Evolutionary conservation across 1,140 invertebrate genomes (phyloP).

Genomic region (Eriocheir sinensis): DNA sequence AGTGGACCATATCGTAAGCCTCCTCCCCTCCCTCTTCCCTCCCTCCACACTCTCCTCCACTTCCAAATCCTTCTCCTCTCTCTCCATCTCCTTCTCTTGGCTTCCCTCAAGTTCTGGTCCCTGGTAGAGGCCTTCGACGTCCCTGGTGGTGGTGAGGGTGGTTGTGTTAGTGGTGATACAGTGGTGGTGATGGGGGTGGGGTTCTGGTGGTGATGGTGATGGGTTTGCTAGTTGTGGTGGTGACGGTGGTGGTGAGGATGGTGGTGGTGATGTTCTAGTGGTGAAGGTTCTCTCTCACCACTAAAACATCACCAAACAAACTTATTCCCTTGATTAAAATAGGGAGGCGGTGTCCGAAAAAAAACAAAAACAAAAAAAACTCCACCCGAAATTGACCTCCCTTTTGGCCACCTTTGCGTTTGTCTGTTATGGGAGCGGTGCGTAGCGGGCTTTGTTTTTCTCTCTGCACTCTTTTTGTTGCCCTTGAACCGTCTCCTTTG

Average conservation of each 20-base stretch:
- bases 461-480: too few relatives aligned
- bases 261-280: background rate
- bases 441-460: too few relatives aligned
- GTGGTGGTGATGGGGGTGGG: background rate
- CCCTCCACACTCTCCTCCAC: background rate
- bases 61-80: background rate
- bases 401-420: too few relatives aligned
- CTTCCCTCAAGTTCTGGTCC: background rate
- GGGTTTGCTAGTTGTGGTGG: background rate
- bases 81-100: background rate
- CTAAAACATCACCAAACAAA: too few relatives aligned
- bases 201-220: background rate
- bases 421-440: too few relatives aligned
- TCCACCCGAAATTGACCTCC: too few relatives aligned
- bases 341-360: too few relatives aligned
- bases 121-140: background rate
- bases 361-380: too few relatives aligned
- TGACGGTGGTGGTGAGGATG: background rate
- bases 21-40: constrained; percentile 6
- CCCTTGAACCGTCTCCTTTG: too few relatives aligned
- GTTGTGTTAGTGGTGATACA: background rate
- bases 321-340: too few relatives aligned
- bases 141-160: background rate
- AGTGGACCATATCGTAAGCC: constrained; percentile 70
- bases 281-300: background rate